Base-by-base conservation (phyloP, 2,113 vertebrate genomes). In the Sapajus apella region DNA sequence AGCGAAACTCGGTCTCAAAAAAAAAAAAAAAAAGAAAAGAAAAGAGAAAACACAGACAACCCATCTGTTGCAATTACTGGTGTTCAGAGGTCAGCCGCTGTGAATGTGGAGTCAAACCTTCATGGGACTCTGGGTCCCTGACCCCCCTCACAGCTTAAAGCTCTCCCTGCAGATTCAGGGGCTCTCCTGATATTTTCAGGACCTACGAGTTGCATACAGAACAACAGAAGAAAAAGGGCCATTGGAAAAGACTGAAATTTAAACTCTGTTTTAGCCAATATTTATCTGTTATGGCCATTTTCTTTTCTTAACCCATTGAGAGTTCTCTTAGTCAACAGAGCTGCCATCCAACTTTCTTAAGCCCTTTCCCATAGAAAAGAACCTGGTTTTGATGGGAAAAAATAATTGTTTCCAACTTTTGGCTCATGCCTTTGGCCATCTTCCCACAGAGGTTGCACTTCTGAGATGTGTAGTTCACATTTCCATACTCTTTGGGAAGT, bases 111-210 rank as follows among this genome's bases (percentile, higher is more conserved):
- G 23, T 70, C 2, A 58, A 84, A 66, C 6, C 20, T 72, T 21
- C 47, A 58, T 20, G 9, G 77, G 32, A 56, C 18, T n/a, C 30
- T 6, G 1, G 20, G 20, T 11, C 1, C 5, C 4, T 16, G 3
- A 20, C 58, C 5, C 13, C 2, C 2, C 3, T 50, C 47, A 35
- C 9, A 47, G 2, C 25, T 9, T 16, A 1, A 6, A 13, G 4
- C 32, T 83, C 27, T 40, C 20, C 37, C 4, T 20, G 2, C 6
- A 55, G 23, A 32, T 5, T n/a, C 37, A 5, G 37, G 21, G 37
- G 10, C 35, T 40, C 27, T 16, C 37, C 23, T 73, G 30, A 45
- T 37, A 1, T 4, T 64, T 3, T 6, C 17, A n/a, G 17, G 20
- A 43, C 56, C 68, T 30, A 14, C 5, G 4, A 14, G 35, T 8